Evolutionary conservation across 1,140 invertebrate genomes (phyloP).

Genomic region (Heliothis virescens): DNA sequence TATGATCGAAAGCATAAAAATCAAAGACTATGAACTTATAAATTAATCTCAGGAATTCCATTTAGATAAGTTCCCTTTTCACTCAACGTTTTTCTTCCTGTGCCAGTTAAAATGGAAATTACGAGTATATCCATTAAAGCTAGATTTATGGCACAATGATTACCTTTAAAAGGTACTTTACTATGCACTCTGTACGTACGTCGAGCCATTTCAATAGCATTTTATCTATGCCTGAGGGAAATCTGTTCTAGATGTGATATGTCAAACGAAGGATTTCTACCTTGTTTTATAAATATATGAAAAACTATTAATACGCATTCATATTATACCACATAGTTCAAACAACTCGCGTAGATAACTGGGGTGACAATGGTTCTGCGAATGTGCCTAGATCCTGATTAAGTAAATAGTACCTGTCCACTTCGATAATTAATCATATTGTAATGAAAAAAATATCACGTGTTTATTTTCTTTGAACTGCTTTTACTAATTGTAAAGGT

Average conservation of each 20-base stretch:
- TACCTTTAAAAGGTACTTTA: constrained; percentile 43
- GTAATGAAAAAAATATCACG: no score
- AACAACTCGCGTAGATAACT: no score
- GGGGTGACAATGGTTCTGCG: no score
- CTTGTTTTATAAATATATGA: neutral
- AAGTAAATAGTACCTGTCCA: no score
- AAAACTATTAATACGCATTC: neutral
- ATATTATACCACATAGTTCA: neutral
- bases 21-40: neutral
- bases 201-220: constrained; percentile 42
- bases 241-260: constrained; percentile 30
- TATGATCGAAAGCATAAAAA: neutral
- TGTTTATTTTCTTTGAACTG: no score
- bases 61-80: constrained; percentile 14
- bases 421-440: no score
- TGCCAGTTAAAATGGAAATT: constrained; percentile 42
- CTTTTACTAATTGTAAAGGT: no score
- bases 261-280: constrained; percentile 33
- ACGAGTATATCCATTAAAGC: constrained; percentile 35
- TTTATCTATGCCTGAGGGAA: constrained; percentile 30
- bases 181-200: constrained; percentile 33
- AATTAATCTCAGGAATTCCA: constrained; percentile 16
- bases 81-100: constrained; percentile 17
- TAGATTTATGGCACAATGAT: constrained; percentile 39
- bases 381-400: no score